A percentile compares a stretch with the other conserved stretches of the same genome.
phyloP scores from a whole-genome alignment of 2,113 vertebrate species.

The Haplochromis burtoni region DNA sequence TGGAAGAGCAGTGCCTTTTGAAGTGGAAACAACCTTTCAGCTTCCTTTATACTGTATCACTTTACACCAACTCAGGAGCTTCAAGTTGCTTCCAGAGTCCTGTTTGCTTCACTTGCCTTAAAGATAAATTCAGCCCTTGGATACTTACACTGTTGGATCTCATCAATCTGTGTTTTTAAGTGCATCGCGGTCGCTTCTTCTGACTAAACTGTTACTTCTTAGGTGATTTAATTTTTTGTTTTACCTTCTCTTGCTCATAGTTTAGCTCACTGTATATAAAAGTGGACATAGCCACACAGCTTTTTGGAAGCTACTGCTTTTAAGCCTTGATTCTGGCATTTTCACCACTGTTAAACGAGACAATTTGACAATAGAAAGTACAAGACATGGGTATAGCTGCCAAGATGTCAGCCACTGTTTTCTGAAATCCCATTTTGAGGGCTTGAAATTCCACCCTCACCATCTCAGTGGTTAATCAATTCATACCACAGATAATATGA shows the following conservation, averaged over 20 bases:
- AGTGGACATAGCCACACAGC: background rate
- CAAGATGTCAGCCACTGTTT: background rate
- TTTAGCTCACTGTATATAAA: background rate
- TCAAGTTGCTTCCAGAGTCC: constrained; percentile 13
- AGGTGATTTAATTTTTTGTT: background rate
- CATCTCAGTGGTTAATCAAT: background rate
- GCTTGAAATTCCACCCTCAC: background rate
- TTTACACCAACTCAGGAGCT: constrained; percentile 18
- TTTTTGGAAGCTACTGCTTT: background rate
- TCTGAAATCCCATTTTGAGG: background rate
- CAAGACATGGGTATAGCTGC: background rate
- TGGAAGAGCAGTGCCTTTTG: constrained; percentile 34
- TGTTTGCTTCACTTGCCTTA: constrained; percentile 29
- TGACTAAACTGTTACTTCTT: background rate
- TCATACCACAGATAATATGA: background rate
- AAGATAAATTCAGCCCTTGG: constrained; percentile 16
- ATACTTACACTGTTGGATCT: background rate
- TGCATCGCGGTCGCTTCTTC: background rate
- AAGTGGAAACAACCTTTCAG: constrained; percentile 50
- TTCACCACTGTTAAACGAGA: background rate
- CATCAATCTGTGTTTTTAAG: background rate
- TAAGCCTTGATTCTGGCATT: background rate
- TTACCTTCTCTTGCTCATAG: background rate
- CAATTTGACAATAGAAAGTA: background rate
- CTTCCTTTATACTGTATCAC: constrained; percentile 11